Evolutionary conservation across 2,797 vertebrate genomes (phyloP), one percentile per base, ranked within the genome.

Genomic region (Molossus molossus): DNA sequence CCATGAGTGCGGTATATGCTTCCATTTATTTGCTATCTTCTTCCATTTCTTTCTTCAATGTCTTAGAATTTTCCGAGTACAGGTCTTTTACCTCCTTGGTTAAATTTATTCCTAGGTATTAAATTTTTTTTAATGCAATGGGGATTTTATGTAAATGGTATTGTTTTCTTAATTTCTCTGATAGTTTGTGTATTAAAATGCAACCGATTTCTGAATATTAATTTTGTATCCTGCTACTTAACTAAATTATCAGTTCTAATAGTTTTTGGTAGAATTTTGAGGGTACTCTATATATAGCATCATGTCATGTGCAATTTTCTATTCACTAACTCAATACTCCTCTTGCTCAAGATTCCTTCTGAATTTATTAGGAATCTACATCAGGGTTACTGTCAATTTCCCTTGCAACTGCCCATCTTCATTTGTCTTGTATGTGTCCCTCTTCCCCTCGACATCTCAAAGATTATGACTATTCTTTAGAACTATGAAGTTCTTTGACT

Each of bases 401-500:
- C 50, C 55, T 25, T 50, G 29, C 48, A 89, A 69, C 37, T 91
- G 40, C 6, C 33, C 40, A 37, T 67, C 45, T 84, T 81, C 75
- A 77, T 86, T 89, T 80, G 9, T 69, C 53, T 50, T 67, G 17
- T 37, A 73, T 21, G n/a, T 45, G 48, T 40, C 13, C 64, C n/a
- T 84, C 23, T 65, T 55, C 72, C 82, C 40, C 53, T 20, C 20
- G 23, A 76, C 57, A 90, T 65, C 50, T 48, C 57, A 90, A 85
- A 90, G 85, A 94, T 72, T 69, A 80, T 11, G 11, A 20, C n/a
- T 87, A 72, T n/a, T 79, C 50, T 95, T 90, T 79, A 73, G 27
- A 92, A 90, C 14, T 85, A 13, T 12, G 18, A 87, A 79, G 77
- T 90, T 79, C 50, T 90, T 94, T 69, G 83, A 96, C 9, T 60